Evolutionary conservation across 2,113 vertebrate genomes (phyloP).

Genomic region (Callipepla californica): DNA sequence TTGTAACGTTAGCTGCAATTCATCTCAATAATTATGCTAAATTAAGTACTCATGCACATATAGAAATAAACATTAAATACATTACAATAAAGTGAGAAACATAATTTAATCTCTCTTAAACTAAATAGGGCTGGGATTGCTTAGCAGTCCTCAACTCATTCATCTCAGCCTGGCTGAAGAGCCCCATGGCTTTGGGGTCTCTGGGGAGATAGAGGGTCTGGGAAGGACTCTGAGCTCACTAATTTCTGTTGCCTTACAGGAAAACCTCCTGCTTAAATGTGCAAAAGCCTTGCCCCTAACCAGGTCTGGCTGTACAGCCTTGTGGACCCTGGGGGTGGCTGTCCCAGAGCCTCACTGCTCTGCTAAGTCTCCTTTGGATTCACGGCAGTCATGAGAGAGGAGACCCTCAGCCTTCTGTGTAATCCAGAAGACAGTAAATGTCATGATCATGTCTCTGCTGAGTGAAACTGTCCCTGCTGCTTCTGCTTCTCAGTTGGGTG

Average conservation of each 20-base stretch:
- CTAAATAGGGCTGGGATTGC: neutral
- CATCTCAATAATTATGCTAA: slow-evolving; percentile 83
- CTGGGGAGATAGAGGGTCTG: neutral
- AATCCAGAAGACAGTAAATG: neutral
- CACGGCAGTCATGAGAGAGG: neutral
- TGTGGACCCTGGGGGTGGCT: neutral
- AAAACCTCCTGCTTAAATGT: neutral
- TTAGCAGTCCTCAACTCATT: neutral
- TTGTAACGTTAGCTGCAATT: slow-evolving; percentile 80
- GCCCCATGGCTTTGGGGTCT: neutral
- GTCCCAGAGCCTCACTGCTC: fast-evolving
- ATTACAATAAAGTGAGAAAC: slow-evolving; percentile 68
- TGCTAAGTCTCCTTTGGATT: neutral
- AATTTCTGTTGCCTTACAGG: neutral
- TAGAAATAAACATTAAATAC: slow-evolving; percentile 79
- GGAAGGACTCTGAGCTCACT: neutral
- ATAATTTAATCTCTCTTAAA: slow-evolving; percentile 56
- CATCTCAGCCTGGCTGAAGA: neutral
- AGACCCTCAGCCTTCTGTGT: neutral
- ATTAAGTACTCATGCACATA: slow-evolving; percentile 78
- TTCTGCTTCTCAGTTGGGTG: neutral
- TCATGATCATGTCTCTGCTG: neutral
- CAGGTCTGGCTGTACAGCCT: neutral
- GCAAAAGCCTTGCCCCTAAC: neutral
- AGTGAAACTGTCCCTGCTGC: neutral